These are phyloP conservation scores for Folsomia candida DNA, from an alignment of 2,888 invertebrate genomes.

Conservation along the genomic window DNA sequence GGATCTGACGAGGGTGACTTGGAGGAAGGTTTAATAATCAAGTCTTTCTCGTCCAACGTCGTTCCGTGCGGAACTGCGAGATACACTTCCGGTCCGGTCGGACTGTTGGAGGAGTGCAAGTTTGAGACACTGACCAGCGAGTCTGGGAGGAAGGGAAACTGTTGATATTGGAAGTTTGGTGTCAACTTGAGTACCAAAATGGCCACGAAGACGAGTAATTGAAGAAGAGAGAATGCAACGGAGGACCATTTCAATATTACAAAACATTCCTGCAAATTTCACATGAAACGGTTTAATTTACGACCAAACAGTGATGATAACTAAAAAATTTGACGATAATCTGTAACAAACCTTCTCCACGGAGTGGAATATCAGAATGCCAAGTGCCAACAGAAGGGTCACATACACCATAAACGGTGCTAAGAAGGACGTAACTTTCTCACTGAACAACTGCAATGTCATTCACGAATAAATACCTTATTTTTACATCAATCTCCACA, in stretches of 20 bases:
- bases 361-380: slow-evolving; percentile 43
- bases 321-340: neutral
- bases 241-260: slow-evolving; percentile 41
- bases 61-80: slow-evolving; percentile 6
- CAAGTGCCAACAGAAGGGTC: slow-evolving; percentile 39
- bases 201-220: slow-evolving; percentile 36
- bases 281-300: neutral
- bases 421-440: slow-evolving; percentile 39
- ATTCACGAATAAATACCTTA: slow-evolving; percentile 5
- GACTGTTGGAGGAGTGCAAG: neutral
- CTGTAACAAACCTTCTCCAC: slow-evolving; percentile 33
- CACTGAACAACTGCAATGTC: slow-evolving; percentile 37
- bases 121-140: slow-evolving; percentile 27
- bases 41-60: neutral
- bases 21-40: neutral
- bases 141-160: slow-evolving; percentile 39
- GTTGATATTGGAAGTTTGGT: slow-evolving; percentile 36
- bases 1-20: slow-evolving; percentile 6
- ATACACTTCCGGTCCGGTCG: neutral
- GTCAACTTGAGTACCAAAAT: slow-evolving; percentile 36
- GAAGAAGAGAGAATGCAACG: slow-evolving; percentile 37
- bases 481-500: neutral
- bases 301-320: neutral
- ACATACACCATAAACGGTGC: slow-evolving; percentile 42
- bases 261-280: slow-evolving; percentile 31